Evolutionary conservation across 2,797 vertebrate species (phyloP), one percentile per base, ranked within the genome.

Genomic region (Lycodopsis pacificus): DNA sequence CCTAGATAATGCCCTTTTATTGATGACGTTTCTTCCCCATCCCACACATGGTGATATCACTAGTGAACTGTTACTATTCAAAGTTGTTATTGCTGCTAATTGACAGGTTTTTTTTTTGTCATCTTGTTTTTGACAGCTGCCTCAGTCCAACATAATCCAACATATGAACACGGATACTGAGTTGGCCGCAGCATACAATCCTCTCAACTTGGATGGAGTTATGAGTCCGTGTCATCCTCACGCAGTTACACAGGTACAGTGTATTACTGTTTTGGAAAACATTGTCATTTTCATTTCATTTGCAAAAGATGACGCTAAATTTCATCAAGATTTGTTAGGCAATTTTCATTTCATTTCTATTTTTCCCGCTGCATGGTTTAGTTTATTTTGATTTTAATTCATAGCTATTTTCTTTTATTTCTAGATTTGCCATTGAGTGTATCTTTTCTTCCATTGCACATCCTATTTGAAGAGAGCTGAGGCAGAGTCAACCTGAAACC

Each of bases 391-490:
- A 38, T 88, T 91, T 81, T 61, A 53, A 86, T 82, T 88, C 74
- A 85, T 83, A 57, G 71, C 74, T 68, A 34, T 84, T 88, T 93
- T 78, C 59, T 90, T 93, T 92, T 87, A 59, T 90, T 95, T 92
- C 82, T 95, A 96, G 95, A 96, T 93, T 88, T 90, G 73, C 93
- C 89, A 91, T 93, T 94, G 91, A 90, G 77, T 91, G 56, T 89
- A 80, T 91, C 87, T 76, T 92, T 92, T 89, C 89, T 89, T 93
- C 91, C 91, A 87, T 92, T 93, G 82, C 75, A 82, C 90, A 87
- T 92, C 91, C 89, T 89, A 91, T 90, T 91, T 91, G 94, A 90
- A 88, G 91, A 92, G 87, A 91, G 81, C 90, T 89, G 92, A 90
- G 90, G 82, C 88, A 88, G 80, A 92, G 83, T 88, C 91, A 80